These are phyloP conservation scores for Oncorhynchus gorbuscha DNA, from an alignment of 2,113 vertebrate species.

Conservation along the genomic window DNA sequence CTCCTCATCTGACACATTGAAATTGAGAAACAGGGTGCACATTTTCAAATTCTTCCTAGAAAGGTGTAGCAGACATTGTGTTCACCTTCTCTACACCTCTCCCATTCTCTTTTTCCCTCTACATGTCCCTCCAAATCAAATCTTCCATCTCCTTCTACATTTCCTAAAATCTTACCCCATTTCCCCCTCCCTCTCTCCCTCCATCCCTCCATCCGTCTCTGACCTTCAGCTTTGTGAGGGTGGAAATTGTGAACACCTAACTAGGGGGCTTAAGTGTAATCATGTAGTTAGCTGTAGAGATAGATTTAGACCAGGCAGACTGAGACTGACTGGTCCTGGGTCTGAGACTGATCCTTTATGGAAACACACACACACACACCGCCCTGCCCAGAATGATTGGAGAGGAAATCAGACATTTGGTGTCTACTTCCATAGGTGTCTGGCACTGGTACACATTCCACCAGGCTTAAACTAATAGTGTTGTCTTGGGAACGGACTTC, in stretches of 20 bases:
- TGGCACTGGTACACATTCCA: slow-evolving; percentile 67
- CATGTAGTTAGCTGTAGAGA: slow-evolving; percentile 72
- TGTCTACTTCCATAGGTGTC: slow-evolving; percentile 69
- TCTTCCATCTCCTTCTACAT: slow-evolving; percentile 34
- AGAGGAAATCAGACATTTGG: slow-evolving; percentile 67
- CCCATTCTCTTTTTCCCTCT: slow-evolving; percentile 14
- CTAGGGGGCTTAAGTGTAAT: slow-evolving; percentile 78
- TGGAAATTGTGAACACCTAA: slow-evolving; percentile 79
- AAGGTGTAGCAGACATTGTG: slow-evolving; percentile 18
- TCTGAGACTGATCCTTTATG: not conserved
- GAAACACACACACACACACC: not conserved
- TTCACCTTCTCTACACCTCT: slow-evolving; percentile 25
- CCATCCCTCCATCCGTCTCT: slow-evolving; percentile 46
- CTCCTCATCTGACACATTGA: not conserved
- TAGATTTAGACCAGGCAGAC: slow-evolving; percentile 37
- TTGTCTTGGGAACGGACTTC: slow-evolving; percentile 51
- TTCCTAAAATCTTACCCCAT: slow-evolving; percentile 35
- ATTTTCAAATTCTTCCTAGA: slow-evolving; percentile 23
- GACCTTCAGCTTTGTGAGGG: slow-evolving; percentile 65
- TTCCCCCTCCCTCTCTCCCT: not conserved
- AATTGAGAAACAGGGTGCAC: not conserved
- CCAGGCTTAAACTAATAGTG: slow-evolving; percentile 70
- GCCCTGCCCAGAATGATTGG: not conserved
- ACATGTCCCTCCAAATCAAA: slow-evolving; percentile 6
- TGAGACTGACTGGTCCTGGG: not conserved